Conservation (phyloP, 2,113 vertebrate species). For the Saimiri boliviensis region DNA sequence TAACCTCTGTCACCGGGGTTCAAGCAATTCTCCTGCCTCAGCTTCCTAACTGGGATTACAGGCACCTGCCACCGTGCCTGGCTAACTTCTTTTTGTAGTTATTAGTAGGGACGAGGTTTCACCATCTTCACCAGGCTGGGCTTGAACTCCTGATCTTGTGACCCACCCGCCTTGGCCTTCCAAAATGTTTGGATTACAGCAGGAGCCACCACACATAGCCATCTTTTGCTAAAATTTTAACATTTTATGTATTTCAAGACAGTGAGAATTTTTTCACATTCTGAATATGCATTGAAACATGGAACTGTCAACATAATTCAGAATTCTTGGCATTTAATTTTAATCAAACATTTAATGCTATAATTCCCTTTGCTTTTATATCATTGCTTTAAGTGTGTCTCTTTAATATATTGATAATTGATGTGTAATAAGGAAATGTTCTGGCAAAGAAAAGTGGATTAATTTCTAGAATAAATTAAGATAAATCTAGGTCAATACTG, state of each 20-base stretch:
- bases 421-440: not conserved
- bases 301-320: not conserved
- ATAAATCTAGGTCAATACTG: constrained; percentile 13
- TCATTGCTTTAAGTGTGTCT: not conserved
- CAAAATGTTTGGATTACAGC: no score
- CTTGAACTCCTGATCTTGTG: no score
- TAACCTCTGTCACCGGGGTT: no score
- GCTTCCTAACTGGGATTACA: no score
- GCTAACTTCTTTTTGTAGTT: no score
- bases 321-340: not conserved
- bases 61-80: no score
- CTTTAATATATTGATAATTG: not conserved
- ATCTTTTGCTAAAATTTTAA: constrained; percentile 6
- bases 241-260: constrained; percentile 10
- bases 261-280: not conserved
- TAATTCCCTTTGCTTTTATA: not conserved
- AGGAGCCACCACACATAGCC: no score
- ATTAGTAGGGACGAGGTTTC: no score
- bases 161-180: no score
- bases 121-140: no score
- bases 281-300: not conserved
- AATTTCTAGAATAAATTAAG: constrained; percentile 39
- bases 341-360: not conserved
- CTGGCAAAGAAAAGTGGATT: not conserved
- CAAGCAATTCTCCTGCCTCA: no score